Evolutionary conservation across 2,797 vertebrate genomes (phyloP), one percentile per base, ranked within the genome.

Genomic region (Pseudochromis fuscus): DNA sequence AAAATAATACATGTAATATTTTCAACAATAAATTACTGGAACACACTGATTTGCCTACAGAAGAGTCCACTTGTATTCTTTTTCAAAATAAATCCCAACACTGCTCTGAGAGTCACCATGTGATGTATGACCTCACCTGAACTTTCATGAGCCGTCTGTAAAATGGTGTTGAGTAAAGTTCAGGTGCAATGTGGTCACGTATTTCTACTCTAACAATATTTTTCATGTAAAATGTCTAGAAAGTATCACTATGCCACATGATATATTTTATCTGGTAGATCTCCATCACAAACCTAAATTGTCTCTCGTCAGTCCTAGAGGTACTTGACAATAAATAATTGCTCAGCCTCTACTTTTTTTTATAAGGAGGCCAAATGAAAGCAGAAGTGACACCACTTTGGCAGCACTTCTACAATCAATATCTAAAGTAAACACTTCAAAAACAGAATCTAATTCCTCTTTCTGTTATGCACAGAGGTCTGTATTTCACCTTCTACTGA

Each of bases 371-470:
- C 12, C 9, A 40, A 44, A 74, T 23, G 4, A 59, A 69, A n/a
- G 56, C 61, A 46, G 15, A 30, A 12, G 33, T 13, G 21, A 56
- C 28, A 25, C 19, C 21, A 30, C 30, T 56, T 30, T 45, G 21
- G 56, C 8, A 44, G n/a, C 31, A 52, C 27, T 57, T 65, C 35
- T 5, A 23, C n/a, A 37, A 78, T 65, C 55, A 75, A 72, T 45
- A 59, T 25, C 21, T 15, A 52, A 19, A 68, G 7, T 19, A 25
- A 55, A 3, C 16, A 37, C 35, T 37, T 37, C 35, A 13, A 37
- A 37, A 37, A n/a, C n/a, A n/a, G n/a, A 25, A 40, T 42, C 16
- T 4, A 30, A 57, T 53, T 24, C 40, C 6, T 37, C 27, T 16
- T 53, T 27, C 25, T 51, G 27, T 52, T 48, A 16, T 62, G 28